Base-by-base conservation (phyloP, 2,113 vertebrate genomes). In the Stercorarius parasiticus region DNA sequence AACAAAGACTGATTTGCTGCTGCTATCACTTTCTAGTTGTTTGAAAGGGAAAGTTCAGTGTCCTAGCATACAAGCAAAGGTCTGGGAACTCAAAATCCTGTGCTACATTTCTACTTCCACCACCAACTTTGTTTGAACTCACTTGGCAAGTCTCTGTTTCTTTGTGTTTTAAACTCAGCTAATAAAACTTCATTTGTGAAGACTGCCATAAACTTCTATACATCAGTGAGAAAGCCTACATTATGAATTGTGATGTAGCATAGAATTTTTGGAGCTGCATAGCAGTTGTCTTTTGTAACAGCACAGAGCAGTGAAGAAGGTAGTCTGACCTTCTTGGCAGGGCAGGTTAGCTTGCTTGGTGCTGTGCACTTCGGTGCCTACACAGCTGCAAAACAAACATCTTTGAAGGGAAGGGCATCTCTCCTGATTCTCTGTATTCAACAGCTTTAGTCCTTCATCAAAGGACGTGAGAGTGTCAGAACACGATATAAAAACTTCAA, bases 261-360 rank as follows among this genome's bases (percentile, higher is more conserved):
- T 0, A n/a, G 80, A 59, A 36, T 32, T 66, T n/a, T 2, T 42
- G 55, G 2, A 17, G 42, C 64, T 2, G 2, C 6, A 2, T 9
- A 36, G 42, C n/a, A 53, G 52, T 8, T 64, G 50, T 27, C 15
- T 36, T 42, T 26, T 84, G 25, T 10, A 55, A 42, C 14, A 79
- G 38, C 50, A 42, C 21, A 26, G 23, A 43, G 78, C 79, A 52
- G 58, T 13, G 34, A 79, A 76, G 56, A 10, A 47, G 42, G 32
- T 53, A 21, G 18, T 40, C 42, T 67, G 65, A 55, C 20, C 22
- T 32, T 47, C 30, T 56, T 64, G 69, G 43, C 38, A 45, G 45
- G 70, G 45, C 52, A 43, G 43, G 38, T 67, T 45, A 14, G 38
- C 50, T 74, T 25, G 5, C n/a, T 32, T n/a, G 15, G 23, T 23